Evolutionary conservation across 2,888 invertebrate species (phyloP), one percentile per base, ranked within the genome.

Genomic region (Drosophila monieri): DNA sequence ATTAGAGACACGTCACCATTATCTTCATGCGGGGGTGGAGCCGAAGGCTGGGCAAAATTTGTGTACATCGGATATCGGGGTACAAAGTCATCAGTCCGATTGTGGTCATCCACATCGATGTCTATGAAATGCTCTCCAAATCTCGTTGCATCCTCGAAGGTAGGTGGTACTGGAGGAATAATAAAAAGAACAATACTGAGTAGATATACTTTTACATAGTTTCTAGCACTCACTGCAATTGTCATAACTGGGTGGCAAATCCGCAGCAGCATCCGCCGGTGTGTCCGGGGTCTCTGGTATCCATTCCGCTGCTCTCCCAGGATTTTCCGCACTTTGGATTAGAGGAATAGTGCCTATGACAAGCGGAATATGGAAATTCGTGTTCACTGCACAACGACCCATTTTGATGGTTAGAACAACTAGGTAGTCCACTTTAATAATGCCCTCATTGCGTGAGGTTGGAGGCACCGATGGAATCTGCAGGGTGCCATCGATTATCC

Each of bases 51-150:
- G 10, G 83, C 88, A 59, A 89, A 88, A 73, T 88, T 71, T 4
- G 65, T 83, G 56, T 89, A 89, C 74, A 88, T 78, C n/a, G 89
- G 89, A 60, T 89, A 89, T 18, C 80, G 75, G 4, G 89, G 89
- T 32, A 89, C 65, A 23, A 79, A 89, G 9, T 83, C 84, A 35
- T 88, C 83, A 1, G 77, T 68, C 25, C 72, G 65, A 56, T 88
- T 71, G 32, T 76, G 75, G 37, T 81, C 86, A 56, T 79, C 75
- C 8, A 55, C 85, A 53, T 88, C 88, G 10, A 66, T 69, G 32
- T 89, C 88, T 0, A 81, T 39, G 18, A 89, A 88, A 15, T 59
- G 74, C 18, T 73, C 81, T 0, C 73, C 79, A 41, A 78, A 68
- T 10, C 73, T 61, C 2, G 74, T 88, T 5, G 89, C 89, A 35